phyloP scores from a whole-genome alignment of 1,140 invertebrate genomes.

The Eupeodes corollae region DNA sequence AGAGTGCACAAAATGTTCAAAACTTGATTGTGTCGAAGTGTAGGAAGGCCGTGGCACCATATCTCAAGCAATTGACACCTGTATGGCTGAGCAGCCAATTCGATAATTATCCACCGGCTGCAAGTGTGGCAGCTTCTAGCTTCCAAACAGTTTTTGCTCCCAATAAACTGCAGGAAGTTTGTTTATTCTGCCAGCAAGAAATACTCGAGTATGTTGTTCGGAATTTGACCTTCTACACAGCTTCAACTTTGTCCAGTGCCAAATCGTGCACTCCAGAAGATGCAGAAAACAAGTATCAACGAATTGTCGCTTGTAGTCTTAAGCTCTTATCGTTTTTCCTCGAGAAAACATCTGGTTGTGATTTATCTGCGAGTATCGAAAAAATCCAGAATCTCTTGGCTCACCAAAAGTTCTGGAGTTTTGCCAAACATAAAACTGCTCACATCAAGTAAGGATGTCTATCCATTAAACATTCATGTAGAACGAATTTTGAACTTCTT shows the following conservation, averaged over 20 bases:
- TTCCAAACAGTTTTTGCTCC: slow-evolving; percentile 61
- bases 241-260: slow-evolving; percentile 38
- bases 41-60: slow-evolving; percentile 61
- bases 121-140: slow-evolving; percentile 55
- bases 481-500: not conserved
- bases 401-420: slow-evolving; percentile 63
- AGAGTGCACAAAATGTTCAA: slow-evolving; percentile 59
- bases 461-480: slow-evolving; percentile 1
- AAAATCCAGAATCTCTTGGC: slow-evolving; percentile 13
- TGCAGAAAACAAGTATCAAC: slow-evolving; percentile 58
- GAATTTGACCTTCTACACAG: slow-evolving; percentile 56
- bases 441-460: slow-evolving; percentile 36
- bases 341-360: slow-evolving; percentile 38
- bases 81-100: slow-evolving; percentile 67
- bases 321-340: slow-evolving; percentile 53
- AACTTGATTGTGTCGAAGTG: slow-evolving; percentile 52
- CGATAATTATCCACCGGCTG: slow-evolving; percentile 70
- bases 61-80: slow-evolving; percentile 62
- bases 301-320: slow-evolving; percentile 54
- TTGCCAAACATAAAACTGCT: slow-evolving; percentile 44
- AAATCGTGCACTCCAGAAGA: slow-evolving; percentile 48
- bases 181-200: slow-evolving; percentile 65
- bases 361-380: slow-evolving; percentile 40
- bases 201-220: slow-evolving; percentile 59
- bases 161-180: slow-evolving; percentile 56